phyloP scores from a whole-genome alignment of 2,113 vertebrate genomes.

The Mionectes macconnelli region DNA sequence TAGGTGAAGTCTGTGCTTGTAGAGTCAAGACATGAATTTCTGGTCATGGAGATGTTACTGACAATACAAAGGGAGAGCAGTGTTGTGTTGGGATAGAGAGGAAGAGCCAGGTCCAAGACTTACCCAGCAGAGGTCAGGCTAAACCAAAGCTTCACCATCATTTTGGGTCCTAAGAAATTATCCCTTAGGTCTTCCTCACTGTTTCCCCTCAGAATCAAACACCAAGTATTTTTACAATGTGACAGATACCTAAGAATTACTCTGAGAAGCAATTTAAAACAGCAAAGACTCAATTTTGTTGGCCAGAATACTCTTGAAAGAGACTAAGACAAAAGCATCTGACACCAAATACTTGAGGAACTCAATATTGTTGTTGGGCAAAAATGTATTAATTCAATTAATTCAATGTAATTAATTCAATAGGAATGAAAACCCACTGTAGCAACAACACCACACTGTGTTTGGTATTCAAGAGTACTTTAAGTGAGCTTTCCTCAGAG shows the following conservation, averaged over 20 bases:
- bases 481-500: neutral
- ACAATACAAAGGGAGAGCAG: neutral
- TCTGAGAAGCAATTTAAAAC: neutral
- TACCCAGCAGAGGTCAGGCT: slow-evolving; percentile 52
- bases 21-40: neutral
- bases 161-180: neutral
- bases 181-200: neutral
- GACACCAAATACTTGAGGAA: neutral
- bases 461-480: neutral
- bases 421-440: neutral
- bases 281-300: neutral
- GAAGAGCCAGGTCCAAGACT: neutral
- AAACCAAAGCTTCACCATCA: neutral
- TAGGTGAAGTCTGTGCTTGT: neutral
- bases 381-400: neutral
- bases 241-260: neutral
- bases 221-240: neutral
- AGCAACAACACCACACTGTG: neutral
- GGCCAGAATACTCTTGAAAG: neutral
- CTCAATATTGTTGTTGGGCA: neutral
- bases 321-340: neutral
- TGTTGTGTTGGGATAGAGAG: neutral
- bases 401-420: too few species aligned
- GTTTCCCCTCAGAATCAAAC: neutral
- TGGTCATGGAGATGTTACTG: neutral